Base-by-base conservation (phyloP, 2,888 invertebrate species). In the Drosophila multiciliata region DNA sequence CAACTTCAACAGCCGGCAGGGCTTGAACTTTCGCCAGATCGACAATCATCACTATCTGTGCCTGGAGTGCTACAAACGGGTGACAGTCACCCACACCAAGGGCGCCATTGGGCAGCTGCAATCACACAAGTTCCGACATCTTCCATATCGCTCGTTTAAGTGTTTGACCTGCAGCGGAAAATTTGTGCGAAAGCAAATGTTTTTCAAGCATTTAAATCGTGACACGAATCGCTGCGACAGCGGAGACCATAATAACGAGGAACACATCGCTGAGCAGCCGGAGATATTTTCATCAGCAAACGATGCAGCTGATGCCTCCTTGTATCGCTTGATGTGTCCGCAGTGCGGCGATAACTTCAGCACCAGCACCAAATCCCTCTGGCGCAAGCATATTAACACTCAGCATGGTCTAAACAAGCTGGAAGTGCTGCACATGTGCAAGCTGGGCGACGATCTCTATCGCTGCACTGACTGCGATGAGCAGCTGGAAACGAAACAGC, bases 101-200 rank as follows among this genome's bases (percentile, higher is more conserved):
- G 91, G 91, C 26, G 91, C 91, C 15, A 91, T 91, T 15, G 91
- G 91, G 0, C 91, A 91, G 73, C 65, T 91, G 59, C 91, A 91
- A 57, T 91, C 91, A 48, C 91, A 91, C 66, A 91, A 91, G 74
- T 91, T 91, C 77, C 87, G 91, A 1, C 91, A 91, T 61, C 76
- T 91, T 52, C 91, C 91, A 1, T 89, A 90, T 55, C 91, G 91
- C 58, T 92, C 92, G 26, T 91, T 91, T 64, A 87, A 87, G 40
- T 91, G 91, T 67, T 78, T 87, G 20, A 83, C 81, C n/a, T 91
- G 91, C 66, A 77, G 73, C 26, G 87, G 85, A 0, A 89, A 90
- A 48, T 91, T 91, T 68, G 91, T 91, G 53, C 91, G 91, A 23
- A 91, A 91, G 57, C 91, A 91, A 80, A 91, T 91, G 91, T 91